Evolutionary conservation across 2,113 vertebrate species (phyloP).

Genomic region (Malurus melanocephalus): DNA sequence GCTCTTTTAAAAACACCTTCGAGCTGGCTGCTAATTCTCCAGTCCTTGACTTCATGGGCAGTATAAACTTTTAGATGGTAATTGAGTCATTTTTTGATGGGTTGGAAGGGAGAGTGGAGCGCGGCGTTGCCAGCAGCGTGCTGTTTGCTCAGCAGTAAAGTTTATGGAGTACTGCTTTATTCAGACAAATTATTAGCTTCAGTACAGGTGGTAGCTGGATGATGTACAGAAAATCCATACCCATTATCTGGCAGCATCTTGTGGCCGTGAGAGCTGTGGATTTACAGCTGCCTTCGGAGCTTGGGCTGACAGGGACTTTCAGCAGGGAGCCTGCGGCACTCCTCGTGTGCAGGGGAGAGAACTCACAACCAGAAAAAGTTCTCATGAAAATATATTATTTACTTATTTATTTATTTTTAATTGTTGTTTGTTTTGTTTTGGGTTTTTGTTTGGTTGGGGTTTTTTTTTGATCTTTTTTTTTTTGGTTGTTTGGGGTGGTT

Average conservation of each 20-base stretch:
- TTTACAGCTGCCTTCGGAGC: not conserved
- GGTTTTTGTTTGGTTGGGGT: no score
- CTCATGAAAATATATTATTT: not conserved
- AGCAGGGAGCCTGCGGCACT: not conserved
- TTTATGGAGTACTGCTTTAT: slow-evolving; percentile 48
- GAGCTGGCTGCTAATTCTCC: not conserved
- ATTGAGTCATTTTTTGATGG: slow-evolving; percentile 47
- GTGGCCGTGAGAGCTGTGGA: not conserved
- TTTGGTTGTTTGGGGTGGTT: not conserved
- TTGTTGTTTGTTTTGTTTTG: no score
- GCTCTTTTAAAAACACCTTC: slow-evolving; percentile 12
- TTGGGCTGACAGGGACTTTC: not conserved
- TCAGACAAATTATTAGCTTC: slow-evolving; percentile 37
- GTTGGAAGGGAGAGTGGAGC: slow-evolving; percentile 10
- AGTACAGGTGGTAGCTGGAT: slow-evolving; percentile 26
- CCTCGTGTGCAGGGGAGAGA: not conserved
- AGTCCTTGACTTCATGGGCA: slow-evolving; percentile 32
- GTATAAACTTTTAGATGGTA: slow-evolving; percentile 39
- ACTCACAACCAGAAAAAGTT: not conserved
- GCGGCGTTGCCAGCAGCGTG: not conserved
- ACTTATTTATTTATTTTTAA: not conserved
- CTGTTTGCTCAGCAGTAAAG: slow-evolving; percentile 57
- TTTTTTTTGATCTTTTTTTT: not conserved
- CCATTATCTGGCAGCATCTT: slow-evolving; percentile 7
- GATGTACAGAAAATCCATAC: slow-evolving; percentile 47